A percentile compares a stretch with the other conserved stretches of the same genome.
These are phyloP conservation scores for Megaleporinus macrocephalus DNA, from an alignment of 2,113 vertebrate genomes.

Conservation along the genomic window DNA sequence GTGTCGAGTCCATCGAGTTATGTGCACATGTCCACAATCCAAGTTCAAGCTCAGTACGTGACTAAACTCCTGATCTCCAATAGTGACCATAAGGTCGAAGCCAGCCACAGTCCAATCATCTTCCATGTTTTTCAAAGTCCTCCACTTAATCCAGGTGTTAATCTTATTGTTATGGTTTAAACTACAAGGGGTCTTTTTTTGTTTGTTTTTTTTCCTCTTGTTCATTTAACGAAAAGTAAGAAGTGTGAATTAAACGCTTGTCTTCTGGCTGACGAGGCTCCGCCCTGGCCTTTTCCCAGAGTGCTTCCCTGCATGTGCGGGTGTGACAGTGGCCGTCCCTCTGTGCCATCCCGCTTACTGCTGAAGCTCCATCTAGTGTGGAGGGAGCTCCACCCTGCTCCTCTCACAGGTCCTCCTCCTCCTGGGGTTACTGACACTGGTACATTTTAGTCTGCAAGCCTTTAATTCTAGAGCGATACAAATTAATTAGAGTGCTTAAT, in stretches of 20 bases:
- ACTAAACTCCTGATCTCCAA: neutral
- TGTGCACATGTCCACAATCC: constrained; percentile 77
- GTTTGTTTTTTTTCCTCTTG: constrained; percentile 15
- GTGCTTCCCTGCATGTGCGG: constrained; percentile 46
- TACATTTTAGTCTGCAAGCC: constrained; percentile 61
- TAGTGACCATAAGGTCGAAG: neutral
- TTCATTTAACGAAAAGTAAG: constrained; percentile 40
- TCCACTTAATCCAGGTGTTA: constrained; percentile 33
- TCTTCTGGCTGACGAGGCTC: constrained; percentile 53
- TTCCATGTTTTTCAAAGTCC: constrained; percentile 56
- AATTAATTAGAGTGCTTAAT: constrained; percentile 58
- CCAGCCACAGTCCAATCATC: constrained; percentile 30
- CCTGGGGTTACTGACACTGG: constrained; percentile 56
- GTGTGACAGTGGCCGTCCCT: constrained; percentile 39
- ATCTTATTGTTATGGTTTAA: constrained; percentile 24
- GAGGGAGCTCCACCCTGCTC: constrained; percentile 56
- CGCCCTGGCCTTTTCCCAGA: constrained; percentile 35
- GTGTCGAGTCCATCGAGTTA: constrained; percentile 76
- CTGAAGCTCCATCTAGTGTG: constrained; percentile 44
- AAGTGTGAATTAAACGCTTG: constrained; percentile 54
- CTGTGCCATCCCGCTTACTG: constrained; percentile 18
- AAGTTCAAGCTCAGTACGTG: constrained; percentile 48
- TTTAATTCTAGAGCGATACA: constrained; percentile 62
- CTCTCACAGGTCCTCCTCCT: constrained; percentile 40
- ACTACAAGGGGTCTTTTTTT: neutral